Evolutionary conservation across 2,888 invertebrate species (phyloP), one percentile per base, ranked within the genome.

Genomic region (Synergus umbraculus): DNA sequence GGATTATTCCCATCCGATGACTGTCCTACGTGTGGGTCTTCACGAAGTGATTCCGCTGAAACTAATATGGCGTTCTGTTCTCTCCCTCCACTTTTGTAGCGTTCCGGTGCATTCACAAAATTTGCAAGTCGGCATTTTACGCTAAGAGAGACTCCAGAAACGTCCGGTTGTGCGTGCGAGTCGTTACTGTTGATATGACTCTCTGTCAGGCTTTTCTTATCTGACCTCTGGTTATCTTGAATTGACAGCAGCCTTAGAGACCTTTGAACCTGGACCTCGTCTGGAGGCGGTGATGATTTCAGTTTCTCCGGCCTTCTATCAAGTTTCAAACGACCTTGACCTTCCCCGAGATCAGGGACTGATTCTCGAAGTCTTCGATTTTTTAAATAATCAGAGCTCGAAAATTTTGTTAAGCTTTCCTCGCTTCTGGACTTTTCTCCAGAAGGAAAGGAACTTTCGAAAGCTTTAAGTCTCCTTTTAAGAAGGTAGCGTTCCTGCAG

Each of bases 41-140:
- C 54, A 73, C 73, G n/a, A 46, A 73, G 37, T 54, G 73, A 73
- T 73, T 73, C 73, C 54, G 49, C 10, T 29, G 73, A 73, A 37
- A 49, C 37, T 49, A 73, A 54, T 54, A 73, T 73, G 18, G 66
- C 66, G 37, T n/a, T 65, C 22, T 63, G 18, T 7, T 18, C 43
- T 66, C 65, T 73, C 37, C 54, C 73, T 49, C 73, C 73, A 73
- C 49, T 54, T 73, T 73, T 73, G 49, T 9, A 7, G 49, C 69
- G 69, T 73, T 73, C 69, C 77, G 37, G 49, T 63, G 63, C 79
- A 81, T 85, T 85, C 83, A 79, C 76, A 66, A 84, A 86, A 87
- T 85, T 84, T 82, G 87, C 88, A 85, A 89, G 82, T 87, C 84
- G 82, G 88, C 89, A 89, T 89, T 87, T 89, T 86, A 84, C 84